phyloP scores from a whole-genome alignment of 2,888 invertebrate species.

The Cheiracanthium punctorium region DNA sequence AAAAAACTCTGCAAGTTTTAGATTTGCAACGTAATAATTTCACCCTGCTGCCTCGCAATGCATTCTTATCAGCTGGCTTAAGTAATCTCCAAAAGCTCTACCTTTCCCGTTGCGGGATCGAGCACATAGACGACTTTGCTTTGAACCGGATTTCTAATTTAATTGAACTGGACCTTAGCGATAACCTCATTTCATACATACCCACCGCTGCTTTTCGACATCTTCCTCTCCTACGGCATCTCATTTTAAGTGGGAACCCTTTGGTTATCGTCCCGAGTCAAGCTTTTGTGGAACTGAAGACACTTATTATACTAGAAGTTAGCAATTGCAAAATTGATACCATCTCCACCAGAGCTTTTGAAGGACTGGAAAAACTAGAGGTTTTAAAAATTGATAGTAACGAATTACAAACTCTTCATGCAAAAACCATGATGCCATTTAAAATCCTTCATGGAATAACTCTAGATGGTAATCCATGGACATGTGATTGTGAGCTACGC shows the following conservation, averaged over 20 bases:
- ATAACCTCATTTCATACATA: slow-evolving; percentile 87
- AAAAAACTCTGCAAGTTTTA: slow-evolving; percentile 85
- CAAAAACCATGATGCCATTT: slow-evolving; percentile 67
- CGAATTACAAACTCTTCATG: slow-evolving; percentile 84
- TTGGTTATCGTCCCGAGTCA: slow-evolving; percentile 78
- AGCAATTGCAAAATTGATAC: slow-evolving; percentile 81
- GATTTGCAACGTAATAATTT: slow-evolving; percentile 92
- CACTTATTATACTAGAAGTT: slow-evolving; percentile 84
- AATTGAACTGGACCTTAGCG: slow-evolving; percentile 90
- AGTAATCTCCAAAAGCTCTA: slow-evolving; percentile 91
- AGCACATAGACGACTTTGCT: slow-evolving; percentile 86
- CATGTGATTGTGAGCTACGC: slow-evolving; percentile 70
- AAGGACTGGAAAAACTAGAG: slow-evolving; percentile 85
- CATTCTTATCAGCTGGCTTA: slow-evolving; percentile 86
- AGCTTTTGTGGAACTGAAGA: slow-evolving; percentile 66
- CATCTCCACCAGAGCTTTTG: slow-evolving; percentile 87
- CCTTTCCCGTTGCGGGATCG: slow-evolving; percentile 87
- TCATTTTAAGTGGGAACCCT: slow-evolving; percentile 88
- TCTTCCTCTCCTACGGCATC: slow-evolving; percentile 86
- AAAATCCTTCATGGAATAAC: slow-evolving; percentile 66
- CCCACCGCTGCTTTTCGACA: slow-evolving; percentile 87
- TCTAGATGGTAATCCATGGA: slow-evolving; percentile 70
- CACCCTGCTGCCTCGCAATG: slow-evolving; percentile 87
- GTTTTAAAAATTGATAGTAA: slow-evolving; percentile 88
- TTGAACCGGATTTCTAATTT: slow-evolving; percentile 91